Percentiles rank a stretch among this genome's conserved stretches.
These are phyloP conservation scores for Syrrhaptes paradoxus DNA, from an alignment of 2,113 vertebrate species.

Conservation along the genomic window DNA sequence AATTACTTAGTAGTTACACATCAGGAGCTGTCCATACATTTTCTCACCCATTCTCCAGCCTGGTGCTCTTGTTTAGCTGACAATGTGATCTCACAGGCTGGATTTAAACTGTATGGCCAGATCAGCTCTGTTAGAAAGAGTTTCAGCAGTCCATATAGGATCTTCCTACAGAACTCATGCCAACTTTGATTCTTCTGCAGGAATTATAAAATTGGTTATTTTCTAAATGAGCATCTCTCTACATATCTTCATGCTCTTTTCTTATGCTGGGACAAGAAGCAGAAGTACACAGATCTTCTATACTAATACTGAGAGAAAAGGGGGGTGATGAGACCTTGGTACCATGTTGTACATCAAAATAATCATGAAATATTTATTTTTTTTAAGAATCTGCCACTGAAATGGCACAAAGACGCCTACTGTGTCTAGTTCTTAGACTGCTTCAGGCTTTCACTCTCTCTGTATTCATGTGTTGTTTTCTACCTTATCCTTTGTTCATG, in stretches of 20 bases:
- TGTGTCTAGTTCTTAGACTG: neutral
- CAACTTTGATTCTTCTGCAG: neutral
- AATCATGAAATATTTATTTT: neutral
- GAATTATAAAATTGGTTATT: neutral
- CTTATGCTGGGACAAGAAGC: neutral
- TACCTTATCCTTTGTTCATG: neutral
- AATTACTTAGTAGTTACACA: neutral
- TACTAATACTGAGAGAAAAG: neutral
- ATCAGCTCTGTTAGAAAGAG: neutral
- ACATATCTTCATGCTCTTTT: neutral
- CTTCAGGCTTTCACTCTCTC: neutral
- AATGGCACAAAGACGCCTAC: neutral
- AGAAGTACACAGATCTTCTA: neutral
- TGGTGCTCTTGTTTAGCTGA: neutral
- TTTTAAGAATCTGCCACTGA: neutral
- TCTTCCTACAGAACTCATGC: neutral
- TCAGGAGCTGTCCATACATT: neutral
- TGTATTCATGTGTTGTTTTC: neutral
- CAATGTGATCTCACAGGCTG: neutral
- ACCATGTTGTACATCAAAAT: neutral
- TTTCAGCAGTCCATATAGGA: neutral
- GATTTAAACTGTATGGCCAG: neutral
- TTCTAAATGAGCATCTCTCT: neutral
- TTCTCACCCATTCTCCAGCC: neutral
- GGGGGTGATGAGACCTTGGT: neutral